Conservation (phyloP, 2,113 vertebrate genomes). For the Oryzias javanicus region DNA sequence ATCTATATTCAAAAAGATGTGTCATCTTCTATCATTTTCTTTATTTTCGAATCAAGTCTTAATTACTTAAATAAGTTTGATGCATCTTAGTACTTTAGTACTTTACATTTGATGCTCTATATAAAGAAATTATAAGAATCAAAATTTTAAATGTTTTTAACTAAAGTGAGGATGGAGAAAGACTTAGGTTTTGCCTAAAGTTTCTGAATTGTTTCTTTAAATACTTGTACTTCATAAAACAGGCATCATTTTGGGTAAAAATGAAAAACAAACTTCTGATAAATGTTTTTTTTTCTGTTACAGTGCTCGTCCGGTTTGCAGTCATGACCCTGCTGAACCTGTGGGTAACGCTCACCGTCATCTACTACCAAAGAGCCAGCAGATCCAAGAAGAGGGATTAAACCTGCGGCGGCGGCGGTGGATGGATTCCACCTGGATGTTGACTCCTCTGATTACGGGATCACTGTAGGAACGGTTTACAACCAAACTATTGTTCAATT, state of each 20-base stretch:
- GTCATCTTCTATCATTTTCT: too few relatives aligned
- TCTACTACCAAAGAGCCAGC: conserved; percentile 80
- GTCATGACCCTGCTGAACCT: conserved; percentile 84
- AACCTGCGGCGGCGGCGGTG: background rate
- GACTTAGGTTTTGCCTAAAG: too few relatives aligned
- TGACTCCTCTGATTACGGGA: background rate
- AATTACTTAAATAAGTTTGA: too few relatives aligned
- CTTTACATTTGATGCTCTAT: too few relatives aligned
- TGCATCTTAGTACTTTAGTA: too few relatives aligned
- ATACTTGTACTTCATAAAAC: too few relatives aligned
- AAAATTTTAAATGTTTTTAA: too few relatives aligned
- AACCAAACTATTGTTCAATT: background rate
- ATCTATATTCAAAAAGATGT: too few relatives aligned
- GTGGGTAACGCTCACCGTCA: conserved; percentile 85
- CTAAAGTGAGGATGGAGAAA: too few relatives aligned
- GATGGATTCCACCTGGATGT: background rate
- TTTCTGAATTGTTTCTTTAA: too few relatives aligned
- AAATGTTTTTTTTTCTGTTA: background rate
- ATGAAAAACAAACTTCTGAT: background rate
- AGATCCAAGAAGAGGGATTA: conserved; percentile 74
- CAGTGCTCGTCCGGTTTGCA: conserved; percentile 88
- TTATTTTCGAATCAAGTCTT: too few relatives aligned
- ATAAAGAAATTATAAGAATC: too few relatives aligned
- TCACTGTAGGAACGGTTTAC: background rate
- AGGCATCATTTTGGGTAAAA: background rate